Base-by-base conservation (phyloP, 53 echinoderm and acorn worm genomes). In the Holothuria scabra region DNA sequence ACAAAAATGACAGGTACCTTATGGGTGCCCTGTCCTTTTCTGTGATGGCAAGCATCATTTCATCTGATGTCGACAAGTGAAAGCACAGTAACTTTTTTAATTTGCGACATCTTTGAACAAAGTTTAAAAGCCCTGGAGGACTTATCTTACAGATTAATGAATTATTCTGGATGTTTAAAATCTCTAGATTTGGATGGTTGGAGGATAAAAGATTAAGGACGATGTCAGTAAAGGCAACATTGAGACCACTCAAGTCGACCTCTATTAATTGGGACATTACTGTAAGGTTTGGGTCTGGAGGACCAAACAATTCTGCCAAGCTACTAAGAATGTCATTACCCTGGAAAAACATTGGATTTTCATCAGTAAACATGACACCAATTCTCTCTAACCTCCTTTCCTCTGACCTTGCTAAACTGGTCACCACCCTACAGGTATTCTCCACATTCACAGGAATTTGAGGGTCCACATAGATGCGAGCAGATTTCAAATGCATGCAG, bases 311-410 rank as follows among this genome's bases (percentile, higher is more conserved):
- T 61, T 94, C 89, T 4, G 94, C 94, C 23, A 99, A 85, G 64
- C 90, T 90, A 76, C 83, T 83, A 22, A 99, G 89, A 62, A 99
- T 92, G 59, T 91, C 91, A 29, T 68, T 60, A 10, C 99, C 99
- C 46, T 92, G 88, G 82, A 96, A 96, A 84, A 99, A 93, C 66
- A 99, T 83, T 14, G 99, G 99, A 84, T 94, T 94, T 28, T 94
- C 99, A 20, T 75, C 86, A 2, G 87, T 92, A 84, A 99, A 99
- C 35, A 88, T 49, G 29, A 99, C 34, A 29, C 70, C 80, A 63
- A 99, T 67, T 14, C 86, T 86, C 69, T 92, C 89, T 18, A 99
- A 83, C 20, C 94, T 61, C 10, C 99, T 88, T 14, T 94, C 94
- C 13, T 76, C 35, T 46, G 84, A 80, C 59, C 80, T 74, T 3